These are phyloP conservation scores for Leuciscus waleckii DNA, from an alignment of 2,797 vertebrate species.

Conservation along the genomic window DNA sequence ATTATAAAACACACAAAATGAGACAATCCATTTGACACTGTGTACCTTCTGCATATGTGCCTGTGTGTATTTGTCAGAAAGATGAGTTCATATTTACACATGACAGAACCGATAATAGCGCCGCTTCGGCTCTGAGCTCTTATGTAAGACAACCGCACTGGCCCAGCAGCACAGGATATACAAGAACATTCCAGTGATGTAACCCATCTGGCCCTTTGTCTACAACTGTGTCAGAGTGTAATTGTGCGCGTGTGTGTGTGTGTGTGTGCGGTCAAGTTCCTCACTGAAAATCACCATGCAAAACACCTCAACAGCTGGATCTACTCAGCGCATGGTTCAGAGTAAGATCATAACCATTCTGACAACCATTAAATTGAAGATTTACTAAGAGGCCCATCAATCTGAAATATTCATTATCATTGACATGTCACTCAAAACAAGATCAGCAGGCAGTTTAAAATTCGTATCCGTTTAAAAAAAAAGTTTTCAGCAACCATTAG, in stretches of 20 bases:
- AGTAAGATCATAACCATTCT: conserved; percentile 32
- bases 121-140: conserved; percentile 60
- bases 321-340: conserved; percentile 5
- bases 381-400: conserved; percentile 20
- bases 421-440: conserved; percentile 20
- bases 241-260: conserved; percentile 2
- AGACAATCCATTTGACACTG: background rate
- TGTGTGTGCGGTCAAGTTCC: conserved; percentile 9
- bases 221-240: conserved; percentile 48
- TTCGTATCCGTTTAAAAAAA: background rate
- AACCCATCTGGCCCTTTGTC: conserved; percentile 74
- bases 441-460: conserved; percentile 5
- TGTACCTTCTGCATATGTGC: conserved; percentile 28
- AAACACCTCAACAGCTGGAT: conserved; percentile 48
- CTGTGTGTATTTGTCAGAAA: conserved; percentile 25
- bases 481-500: background rate
- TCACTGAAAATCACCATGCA: conserved; percentile 66
- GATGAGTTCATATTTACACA: conserved; percentile 11
- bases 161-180: conserved; percentile 40
- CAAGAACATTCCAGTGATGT: conserved; percentile 78
- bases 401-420: conserved; percentile 27
- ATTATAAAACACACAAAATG: conserved; percentile 7
- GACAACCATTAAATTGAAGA: conserved; percentile 36
- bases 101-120: background rate
- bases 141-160: conserved; percentile 69